These are phyloP conservation scores for Colletes collaris DNA, from an alignment of 2,888 invertebrate genomes.

Conservation along the genomic window DNA sequence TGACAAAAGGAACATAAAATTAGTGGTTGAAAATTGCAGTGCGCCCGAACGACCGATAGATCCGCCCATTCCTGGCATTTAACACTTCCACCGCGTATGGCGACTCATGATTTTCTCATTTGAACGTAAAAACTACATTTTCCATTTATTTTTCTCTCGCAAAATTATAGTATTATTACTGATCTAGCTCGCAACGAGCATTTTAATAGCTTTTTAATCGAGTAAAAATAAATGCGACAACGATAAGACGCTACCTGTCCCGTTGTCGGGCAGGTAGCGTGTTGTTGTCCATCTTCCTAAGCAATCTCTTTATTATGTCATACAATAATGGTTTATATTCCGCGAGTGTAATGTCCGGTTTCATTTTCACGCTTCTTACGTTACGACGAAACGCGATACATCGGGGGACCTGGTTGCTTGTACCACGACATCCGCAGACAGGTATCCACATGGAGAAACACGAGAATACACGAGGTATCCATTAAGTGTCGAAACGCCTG, in stretches of 20 bases:
- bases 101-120: too few species aligned
- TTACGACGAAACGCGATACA: constrained; percentile 56
- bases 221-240: background rate
- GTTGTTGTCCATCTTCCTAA: background rate
- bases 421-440: constrained; percentile 21
- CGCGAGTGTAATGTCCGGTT: constrained; percentile 51
- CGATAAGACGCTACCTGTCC: background rate
- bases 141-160: too few species aligned
- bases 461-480: constrained; percentile 30
- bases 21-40: constrained; percentile 39
- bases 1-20: constrained; percentile 33
- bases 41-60: constrained; percentile 11
- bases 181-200: too few species aligned
- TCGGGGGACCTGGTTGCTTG: constrained; percentile 15
- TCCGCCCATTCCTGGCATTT: constrained; percentile 24
- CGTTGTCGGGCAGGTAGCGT: background rate
- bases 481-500: constrained; percentile 25
- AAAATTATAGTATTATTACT: too few species aligned
- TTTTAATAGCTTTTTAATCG: too few species aligned
- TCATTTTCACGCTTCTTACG: constrained; percentile 59
- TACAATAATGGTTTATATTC: constrained; percentile 48
- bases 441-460: constrained; percentile 39
- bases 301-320: constrained; percentile 37
- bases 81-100: constrained; percentile 24
- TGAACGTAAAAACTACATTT: too few species aligned